Evolutionary conservation across 2,888 invertebrate species (phyloP).

Genomic region (Erebia aethiops): DNA sequence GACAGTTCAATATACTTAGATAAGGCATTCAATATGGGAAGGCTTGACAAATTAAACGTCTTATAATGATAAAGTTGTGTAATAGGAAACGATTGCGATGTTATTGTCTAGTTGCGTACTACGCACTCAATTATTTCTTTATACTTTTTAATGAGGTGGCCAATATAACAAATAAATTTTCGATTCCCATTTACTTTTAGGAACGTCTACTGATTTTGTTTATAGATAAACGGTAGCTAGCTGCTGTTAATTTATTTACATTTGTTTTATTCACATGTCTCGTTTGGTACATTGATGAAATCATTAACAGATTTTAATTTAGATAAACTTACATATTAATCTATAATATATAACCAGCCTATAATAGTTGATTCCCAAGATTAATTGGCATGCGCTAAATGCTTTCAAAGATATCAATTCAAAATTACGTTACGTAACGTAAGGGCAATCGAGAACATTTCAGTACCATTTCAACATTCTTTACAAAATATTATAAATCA

Average conservation of each 20-base stretch:
- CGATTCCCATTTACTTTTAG: constrained; percentile 5
- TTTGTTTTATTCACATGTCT: constrained; percentile 20
- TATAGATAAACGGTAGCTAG: not conserved
- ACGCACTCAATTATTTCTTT: constrained; percentile 12
- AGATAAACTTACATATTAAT: constrained; percentile 5
- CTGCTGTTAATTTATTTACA: constrained; percentile 1
- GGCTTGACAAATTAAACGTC: constrained; percentile 27
- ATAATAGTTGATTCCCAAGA: not conserved
- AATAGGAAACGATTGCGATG: constrained; percentile 25
- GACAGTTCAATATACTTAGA: constrained; percentile 28
- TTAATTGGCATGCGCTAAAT: constrained; percentile 3
- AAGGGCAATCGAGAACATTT: not conserved
- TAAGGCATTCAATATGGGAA: constrained; percentile 16
- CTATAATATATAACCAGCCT: no score
- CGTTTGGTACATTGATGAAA: constrained; percentile 12
- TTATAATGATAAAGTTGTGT: constrained; percentile 22
- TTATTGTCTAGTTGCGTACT: constrained; percentile 23
- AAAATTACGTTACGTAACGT: not conserved
- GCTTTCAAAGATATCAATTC: not conserved
- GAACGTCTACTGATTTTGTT: constrained; percentile 10
- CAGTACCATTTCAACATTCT: not conserved
- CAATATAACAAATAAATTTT: constrained; percentile 9
- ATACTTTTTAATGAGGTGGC: constrained; percentile 16
- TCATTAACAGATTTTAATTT: constrained; percentile 19
- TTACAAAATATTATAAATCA: constrained; percentile 29